A percentile compares a stretch with the other conserved stretches of the same genome.
Conservation (phyloP, 1,140 invertebrate species). For the Apis dorsata region DNA sequence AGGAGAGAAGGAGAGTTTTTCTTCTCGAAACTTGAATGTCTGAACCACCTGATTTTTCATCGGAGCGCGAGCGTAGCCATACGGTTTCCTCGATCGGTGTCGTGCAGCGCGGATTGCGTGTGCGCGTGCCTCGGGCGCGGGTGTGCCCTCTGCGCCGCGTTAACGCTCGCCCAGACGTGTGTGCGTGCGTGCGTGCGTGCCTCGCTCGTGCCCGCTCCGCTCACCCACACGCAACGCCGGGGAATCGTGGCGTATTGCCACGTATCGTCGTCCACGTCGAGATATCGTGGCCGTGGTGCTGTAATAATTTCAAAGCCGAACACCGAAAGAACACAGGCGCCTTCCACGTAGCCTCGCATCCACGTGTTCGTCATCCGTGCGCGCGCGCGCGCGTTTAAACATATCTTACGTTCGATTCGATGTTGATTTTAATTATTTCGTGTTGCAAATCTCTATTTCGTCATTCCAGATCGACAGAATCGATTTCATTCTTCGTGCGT, state of each 20-base stretch:
- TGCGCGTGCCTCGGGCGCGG: constrained; percentile 61
- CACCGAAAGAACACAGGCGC: background rate
- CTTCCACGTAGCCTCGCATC: constrained; percentile 9
- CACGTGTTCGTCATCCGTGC: constrained; percentile 36
- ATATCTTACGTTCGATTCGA: no score
- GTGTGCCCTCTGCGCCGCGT: constrained; percentile 60
- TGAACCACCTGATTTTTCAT: constrained; percentile 16
- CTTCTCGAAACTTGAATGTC: background rate
- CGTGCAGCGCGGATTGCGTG: constrained; percentile 53
- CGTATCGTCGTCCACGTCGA: constrained; percentile 52
- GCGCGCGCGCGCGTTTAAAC: background rate
- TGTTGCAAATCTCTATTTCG: no score
- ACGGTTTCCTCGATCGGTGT: constrained; percentile 50
- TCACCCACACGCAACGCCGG: constrained; percentile 50
- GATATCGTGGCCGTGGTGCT: constrained; percentile 52
- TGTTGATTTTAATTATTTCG: no score
- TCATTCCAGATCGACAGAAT: no score
- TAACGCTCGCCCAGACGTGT: constrained; percentile 48
- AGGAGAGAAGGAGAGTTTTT: no score
- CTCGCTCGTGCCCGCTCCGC: constrained; percentile 34
- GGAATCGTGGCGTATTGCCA: constrained; percentile 47
- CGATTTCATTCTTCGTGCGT: no score
- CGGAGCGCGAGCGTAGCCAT: background rate
- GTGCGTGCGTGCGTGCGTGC: background rate
- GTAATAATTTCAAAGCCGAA: constrained; percentile 48